These are phyloP conservation scores for Yponomeuta plumbellus DNA, from an alignment of 2,888 invertebrate species.

Conservation along the genomic window DNA sequence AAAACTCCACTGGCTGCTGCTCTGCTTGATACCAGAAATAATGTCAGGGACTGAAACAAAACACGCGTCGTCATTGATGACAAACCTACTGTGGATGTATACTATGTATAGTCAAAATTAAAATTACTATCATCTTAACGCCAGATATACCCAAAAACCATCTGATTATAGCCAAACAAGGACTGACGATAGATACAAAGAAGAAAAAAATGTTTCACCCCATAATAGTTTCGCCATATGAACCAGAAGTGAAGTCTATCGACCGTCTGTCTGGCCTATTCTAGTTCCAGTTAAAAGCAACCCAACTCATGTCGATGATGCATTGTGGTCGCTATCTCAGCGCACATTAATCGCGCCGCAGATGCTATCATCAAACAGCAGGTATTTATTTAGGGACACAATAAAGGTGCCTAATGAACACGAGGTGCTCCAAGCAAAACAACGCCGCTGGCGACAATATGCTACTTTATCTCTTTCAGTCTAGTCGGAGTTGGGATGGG, in stretches of 20 bases:
- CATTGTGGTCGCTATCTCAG: neutral
- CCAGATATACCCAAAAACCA: too few species aligned
- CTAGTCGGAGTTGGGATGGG: neutral
- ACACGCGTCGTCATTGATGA: too few species aligned
- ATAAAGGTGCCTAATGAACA: slow-evolving; percentile 27
- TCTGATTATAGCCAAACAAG: too few species aligned
- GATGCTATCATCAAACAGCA: slow-evolving; percentile 13
- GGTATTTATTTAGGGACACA: slow-evolving; percentile 23
- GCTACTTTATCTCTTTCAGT: slow-evolving; percentile 20
- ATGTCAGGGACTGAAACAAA: too few species aligned
- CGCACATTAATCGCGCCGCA: slow-evolving; percentile 3
- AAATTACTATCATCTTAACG: too few species aligned
- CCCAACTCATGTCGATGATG: neutral
- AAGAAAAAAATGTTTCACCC: too few species aligned
- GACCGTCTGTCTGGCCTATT: neutral
- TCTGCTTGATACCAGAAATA: too few species aligned
- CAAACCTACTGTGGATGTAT: too few species aligned
- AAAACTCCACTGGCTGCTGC: too few species aligned
- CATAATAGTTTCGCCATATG: too few species aligned
- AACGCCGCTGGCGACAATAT: slow-evolving; percentile 25
- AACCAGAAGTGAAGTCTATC: neutral
- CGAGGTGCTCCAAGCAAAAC: slow-evolving; percentile 30
- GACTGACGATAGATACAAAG: too few species aligned
- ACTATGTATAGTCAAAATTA: too few species aligned
- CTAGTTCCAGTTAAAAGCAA: neutral